Evolutionary conservation across 1,140 invertebrate species (phyloP).

Genomic region (Drosophila athabasca): DNA sequence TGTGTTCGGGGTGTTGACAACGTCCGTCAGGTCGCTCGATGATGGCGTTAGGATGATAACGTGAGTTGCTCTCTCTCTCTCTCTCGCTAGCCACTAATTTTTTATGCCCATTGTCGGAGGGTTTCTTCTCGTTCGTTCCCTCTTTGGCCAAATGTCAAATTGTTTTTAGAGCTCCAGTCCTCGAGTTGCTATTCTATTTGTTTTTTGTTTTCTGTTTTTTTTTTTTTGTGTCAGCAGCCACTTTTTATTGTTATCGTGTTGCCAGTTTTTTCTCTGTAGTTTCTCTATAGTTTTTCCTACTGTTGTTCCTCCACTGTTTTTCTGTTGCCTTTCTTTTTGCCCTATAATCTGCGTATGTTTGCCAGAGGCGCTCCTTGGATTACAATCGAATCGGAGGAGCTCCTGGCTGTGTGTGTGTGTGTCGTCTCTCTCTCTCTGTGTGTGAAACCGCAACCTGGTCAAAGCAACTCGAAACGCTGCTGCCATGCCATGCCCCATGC

Average conservation of each 20-base stretch:
- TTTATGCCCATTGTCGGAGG: constrained; percentile 58
- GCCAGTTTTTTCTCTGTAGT: constrained; percentile 36
- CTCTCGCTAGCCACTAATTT: constrained; percentile 70
- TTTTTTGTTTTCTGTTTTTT: constrained; percentile 22
- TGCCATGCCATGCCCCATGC: not conserved
- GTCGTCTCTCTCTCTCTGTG: no score
- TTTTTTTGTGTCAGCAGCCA: constrained; percentile 54
- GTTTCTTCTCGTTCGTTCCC: constrained; percentile 5
- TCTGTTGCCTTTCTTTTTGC: constrained; percentile 18
- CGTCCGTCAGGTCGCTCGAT: constrained; percentile 66
- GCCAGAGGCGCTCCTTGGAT: constrained; percentile 64
- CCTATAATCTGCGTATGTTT: constrained; percentile 61
- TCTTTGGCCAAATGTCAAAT: constrained; percentile 79
- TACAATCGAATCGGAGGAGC: constrained; percentile 36
- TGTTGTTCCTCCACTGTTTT: constrained; percentile 7
- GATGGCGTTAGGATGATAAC: constrained; percentile 76
- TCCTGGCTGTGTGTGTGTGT: not conserved
- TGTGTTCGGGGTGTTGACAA: constrained; percentile 66
- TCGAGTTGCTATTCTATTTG: constrained; percentile 22
- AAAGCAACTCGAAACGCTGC: constrained; percentile 59
- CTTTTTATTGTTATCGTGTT: constrained; percentile 71
- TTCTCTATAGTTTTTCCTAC: not conserved
- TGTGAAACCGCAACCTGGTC: constrained; percentile 56
- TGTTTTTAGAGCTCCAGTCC: constrained; percentile 70
- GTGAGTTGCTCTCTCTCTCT: constrained; percentile 39